Conservation (phyloP, 2,888 invertebrate genomes). For the Noctua fimbriata region DNA sequence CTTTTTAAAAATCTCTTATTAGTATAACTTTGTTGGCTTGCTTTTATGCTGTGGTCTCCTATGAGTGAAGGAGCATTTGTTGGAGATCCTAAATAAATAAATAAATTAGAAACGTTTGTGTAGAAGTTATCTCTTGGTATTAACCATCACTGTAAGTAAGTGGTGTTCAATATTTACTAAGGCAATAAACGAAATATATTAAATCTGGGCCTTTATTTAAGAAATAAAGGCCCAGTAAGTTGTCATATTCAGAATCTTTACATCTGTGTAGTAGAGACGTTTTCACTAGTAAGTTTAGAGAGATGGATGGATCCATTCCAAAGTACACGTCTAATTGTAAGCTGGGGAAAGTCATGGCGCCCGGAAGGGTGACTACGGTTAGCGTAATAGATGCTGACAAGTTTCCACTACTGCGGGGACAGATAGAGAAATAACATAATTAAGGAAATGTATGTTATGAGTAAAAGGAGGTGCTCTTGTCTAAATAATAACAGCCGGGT, state of each 20-base stretch:
- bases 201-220: too few relatives aligned
- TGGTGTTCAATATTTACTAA: not conserved
- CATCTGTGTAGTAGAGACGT: constrained; percentile 69
- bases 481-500: not conserved
- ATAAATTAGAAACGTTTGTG: not conserved
- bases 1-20: too few relatives aligned
- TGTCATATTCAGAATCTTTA: constrained; percentile 40
- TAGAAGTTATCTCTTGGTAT: not conserved
- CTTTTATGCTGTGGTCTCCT: too few relatives aligned
- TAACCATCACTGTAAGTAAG: not conserved
- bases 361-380: constrained; percentile 62
- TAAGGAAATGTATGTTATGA: constrained; percentile 5
- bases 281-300: constrained; percentile 77
- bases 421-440: constrained; percentile 47
- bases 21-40: too few relatives aligned
- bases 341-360: constrained; percentile 69
- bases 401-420: constrained; percentile 42
- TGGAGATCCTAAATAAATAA: too few relatives aligned
- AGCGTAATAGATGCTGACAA: constrained; percentile 65
- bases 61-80: too few relatives aligned
- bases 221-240: not conserved
- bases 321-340: constrained; percentile 81
- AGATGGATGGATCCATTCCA: constrained; percentile 83
- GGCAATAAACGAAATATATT: not conserved
- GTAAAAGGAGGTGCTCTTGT: not conserved